Evolutionary conservation across 2,113 vertebrate species (phyloP).

Genomic region (Rana temporaria): DNA sequence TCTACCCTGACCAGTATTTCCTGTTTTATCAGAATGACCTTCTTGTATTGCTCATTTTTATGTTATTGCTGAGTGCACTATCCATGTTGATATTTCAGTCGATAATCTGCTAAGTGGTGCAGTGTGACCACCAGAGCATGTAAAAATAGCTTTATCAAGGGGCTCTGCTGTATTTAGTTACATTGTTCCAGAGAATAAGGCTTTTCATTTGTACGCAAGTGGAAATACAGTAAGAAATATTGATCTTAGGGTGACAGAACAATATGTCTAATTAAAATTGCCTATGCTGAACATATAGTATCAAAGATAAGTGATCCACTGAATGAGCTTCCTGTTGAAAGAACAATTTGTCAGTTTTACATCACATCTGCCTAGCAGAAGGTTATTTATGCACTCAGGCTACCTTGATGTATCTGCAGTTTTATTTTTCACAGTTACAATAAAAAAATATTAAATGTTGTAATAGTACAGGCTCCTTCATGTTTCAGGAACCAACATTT

Average conservation of each 20-base stretch:
- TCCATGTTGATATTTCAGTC: slow-evolving; percentile 33
- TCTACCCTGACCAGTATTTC: background rate
- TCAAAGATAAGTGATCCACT: slow-evolving; percentile 3
- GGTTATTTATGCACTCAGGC: too few relatives aligned
- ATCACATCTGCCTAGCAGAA: background rate
- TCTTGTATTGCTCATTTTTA: background rate
- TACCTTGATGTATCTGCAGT: too few relatives aligned
- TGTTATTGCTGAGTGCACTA: slow-evolving; percentile 20
- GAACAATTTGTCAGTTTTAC: slow-evolving; percentile 15
- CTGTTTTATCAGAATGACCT: background rate
- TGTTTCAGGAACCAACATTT: too few relatives aligned
- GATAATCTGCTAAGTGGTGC: slow-evolving; percentile 44
- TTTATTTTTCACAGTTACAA: too few relatives aligned
- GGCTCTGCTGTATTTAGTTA: background rate
- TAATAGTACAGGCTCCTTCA: too few relatives aligned
- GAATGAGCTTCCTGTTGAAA: background rate
- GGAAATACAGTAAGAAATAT: slow-evolving; percentile 41
- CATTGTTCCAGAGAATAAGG: slow-evolving; percentile 8
- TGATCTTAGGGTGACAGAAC: slow-evolving; percentile 22
- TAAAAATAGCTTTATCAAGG: slow-evolving; percentile 14
- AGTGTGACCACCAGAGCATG: slow-evolving; percentile 25
- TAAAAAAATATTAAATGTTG: too few relatives aligned
- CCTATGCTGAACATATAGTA: background rate
- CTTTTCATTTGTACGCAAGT: slow-evolving; percentile 11
- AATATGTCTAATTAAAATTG: slow-evolving; percentile 19